phyloP scores from a whole-genome alignment of 2,797 vertebrate genomes.

The Myripristis murdjan region DNA sequence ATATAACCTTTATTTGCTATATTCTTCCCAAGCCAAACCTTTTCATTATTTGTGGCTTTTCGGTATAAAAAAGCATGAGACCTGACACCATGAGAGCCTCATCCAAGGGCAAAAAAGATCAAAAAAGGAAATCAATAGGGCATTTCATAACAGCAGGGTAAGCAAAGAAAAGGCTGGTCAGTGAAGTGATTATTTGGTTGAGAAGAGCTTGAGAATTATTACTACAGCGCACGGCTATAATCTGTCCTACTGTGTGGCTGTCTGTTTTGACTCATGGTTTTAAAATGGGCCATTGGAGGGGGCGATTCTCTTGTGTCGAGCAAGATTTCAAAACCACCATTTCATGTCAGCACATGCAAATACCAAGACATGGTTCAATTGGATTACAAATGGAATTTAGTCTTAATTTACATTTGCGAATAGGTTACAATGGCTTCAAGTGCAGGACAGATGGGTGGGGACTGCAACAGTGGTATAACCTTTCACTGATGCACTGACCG shows the following conservation, averaged over 20 bases:
- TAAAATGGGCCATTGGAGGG: neutral
- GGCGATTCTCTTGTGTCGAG: constrained; percentile 14
- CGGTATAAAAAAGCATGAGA: neutral
- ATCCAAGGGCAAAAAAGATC: neutral
- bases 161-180: neutral
- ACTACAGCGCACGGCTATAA: constrained; percentile 2
- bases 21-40: too few species aligned
- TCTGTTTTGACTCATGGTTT: neutral
- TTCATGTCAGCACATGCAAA: constrained; percentile 35
- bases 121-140: neutral
- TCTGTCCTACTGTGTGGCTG: constrained; percentile 14
- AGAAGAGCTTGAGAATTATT: neutral
- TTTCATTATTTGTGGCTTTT: neutral
- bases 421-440: constrained; percentile 5
- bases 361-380: constrained; percentile 13
- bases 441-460: constrained; percentile 10
- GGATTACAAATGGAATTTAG: constrained; percentile 7
- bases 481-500: neutral
- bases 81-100: neutral
- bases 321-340: neutral
- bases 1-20: too few species aligned
- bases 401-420: constrained; percentile 1
- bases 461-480: neutral
- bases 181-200: neutral
- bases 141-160: neutral